Evolutionary conservation across 2,113 vertebrate genomes (phyloP), one percentile per base, ranked within the genome.

Genomic region (Pontoporia blainvillei): DNA sequence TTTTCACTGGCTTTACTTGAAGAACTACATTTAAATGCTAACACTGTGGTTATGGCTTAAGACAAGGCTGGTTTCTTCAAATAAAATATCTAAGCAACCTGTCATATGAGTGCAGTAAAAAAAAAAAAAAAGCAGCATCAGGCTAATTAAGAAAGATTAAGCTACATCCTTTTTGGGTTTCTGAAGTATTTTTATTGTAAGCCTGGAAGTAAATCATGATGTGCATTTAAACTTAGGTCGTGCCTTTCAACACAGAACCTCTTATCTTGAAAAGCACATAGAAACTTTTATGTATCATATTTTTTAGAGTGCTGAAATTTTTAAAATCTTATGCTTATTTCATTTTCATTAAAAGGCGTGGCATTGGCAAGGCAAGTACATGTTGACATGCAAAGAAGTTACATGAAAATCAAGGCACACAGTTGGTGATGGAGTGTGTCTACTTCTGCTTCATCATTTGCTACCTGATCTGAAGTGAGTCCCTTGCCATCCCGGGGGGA

Each of bases 221-320:
- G 18, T 18, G 10, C n/a, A 87, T 89, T 92, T 85, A 94, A 91
- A 90, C 12, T 14, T n/a, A 87, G 0, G 6, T 1, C 61, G 6
- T 27, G 39, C 20, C n/a, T 95, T 95, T 93, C 67, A 81, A 79
- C 54, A 49, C 4, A 95, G 27, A 86, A 46, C 1, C 0, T 21
- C 85, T 93, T 34, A 72, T 71, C 71, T 95, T 66, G 87, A 88
- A 69, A 86, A 94, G 21, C 15, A 96, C 91, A 59, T 49, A 71
- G 49, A 71, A 88, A 41, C 5, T 54, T 90, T 71, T 17, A 57
- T 85, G 25, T 41, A 27, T 81, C 41, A 21, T 75, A n/a, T 46
- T 92, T 84, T 86, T 72, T 59, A 54, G 31, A 75, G 34, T 20
- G 34, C 41, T 41, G 49, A 57, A 7, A 41, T 85, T 67, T 34